A percentile compares a stretch with the other conserved stretches of the same genome.
phyloP scores from a whole-genome alignment of 2,797 vertebrate species.

The Mus spretus region DNA sequence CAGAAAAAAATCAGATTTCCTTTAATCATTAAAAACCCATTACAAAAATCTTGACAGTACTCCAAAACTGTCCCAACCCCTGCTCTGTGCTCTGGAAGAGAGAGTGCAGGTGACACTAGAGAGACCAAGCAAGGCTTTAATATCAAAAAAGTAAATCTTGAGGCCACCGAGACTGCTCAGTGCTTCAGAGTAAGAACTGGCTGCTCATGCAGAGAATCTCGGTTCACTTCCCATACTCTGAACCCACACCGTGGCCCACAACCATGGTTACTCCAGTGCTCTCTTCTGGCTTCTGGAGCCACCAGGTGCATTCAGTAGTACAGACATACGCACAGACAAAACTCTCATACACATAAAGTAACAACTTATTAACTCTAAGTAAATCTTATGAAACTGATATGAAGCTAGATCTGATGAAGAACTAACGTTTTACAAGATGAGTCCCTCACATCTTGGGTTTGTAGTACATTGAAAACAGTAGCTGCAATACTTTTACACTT shows the following conservation, averaged over 20 bases:
- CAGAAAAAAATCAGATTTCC: slow-evolving; percentile 41
- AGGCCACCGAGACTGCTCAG: neutral
- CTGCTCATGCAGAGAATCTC: neutral
- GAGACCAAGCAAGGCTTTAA: slow-evolving; percentile 51
- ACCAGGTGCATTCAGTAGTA: neutral
- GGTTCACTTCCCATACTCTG: neutral
- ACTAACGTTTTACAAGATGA: slow-evolving; percentile 12
- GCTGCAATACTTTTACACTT: neutral
- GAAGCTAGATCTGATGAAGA: slow-evolving; percentile 32
- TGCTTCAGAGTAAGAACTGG: neutral
- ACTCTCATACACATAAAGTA: neutral
- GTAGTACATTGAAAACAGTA: neutral
- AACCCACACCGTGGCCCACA: neutral
- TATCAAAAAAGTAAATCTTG: neutral
- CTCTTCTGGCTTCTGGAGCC: neutral
- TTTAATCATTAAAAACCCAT: slow-evolving; percentile 54
- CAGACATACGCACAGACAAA: neutral
- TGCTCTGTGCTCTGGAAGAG: slow-evolving; percentile 20
- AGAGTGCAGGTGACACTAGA: slow-evolving; percentile 32
- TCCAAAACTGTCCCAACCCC: slow-evolving; percentile 2
- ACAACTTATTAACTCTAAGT: neutral
- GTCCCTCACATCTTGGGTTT: neutral
- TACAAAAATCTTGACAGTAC: slow-evolving; percentile 34
- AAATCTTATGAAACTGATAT: neutral
- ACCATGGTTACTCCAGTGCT: neutral